Percentiles rank a stretch among this genome's conserved stretches.
phyloP scores from a whole-genome alignment of 2,888 invertebrate species.

The Timema cristinae region DNA sequence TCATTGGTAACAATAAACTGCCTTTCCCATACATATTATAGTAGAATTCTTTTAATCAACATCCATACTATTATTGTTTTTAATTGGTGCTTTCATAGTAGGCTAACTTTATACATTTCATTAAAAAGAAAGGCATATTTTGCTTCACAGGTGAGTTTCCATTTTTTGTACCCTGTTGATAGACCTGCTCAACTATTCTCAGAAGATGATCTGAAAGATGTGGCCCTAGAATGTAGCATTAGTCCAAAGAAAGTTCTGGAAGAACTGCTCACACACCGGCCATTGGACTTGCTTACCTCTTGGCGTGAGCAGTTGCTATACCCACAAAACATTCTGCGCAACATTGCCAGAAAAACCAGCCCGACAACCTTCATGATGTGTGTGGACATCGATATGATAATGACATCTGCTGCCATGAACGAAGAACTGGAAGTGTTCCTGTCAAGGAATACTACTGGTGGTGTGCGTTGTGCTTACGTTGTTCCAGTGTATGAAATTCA shows the following conservation, averaged over 20 bases:
- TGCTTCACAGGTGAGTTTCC: constrained; percentile 6
- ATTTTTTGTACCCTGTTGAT: neutral
- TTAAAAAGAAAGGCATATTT: too few species aligned
- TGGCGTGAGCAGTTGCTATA: constrained; percentile 33
- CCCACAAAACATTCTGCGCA: constrained; percentile 44
- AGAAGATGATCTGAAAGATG: too few species aligned
- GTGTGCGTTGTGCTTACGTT: constrained; percentile 41
- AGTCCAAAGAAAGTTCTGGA: neutral
- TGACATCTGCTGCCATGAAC: constrained; percentile 37
- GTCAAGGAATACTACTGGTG: neutral
- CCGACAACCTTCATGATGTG: constrained; percentile 39
- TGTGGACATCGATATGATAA: constrained; percentile 44
- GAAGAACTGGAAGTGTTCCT: constrained; percentile 34
- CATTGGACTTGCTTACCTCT: neutral
- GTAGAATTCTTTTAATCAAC: too few species aligned
- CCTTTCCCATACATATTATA: too few species aligned
- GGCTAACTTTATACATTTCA: too few species aligned
- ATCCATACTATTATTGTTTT: too few species aligned
- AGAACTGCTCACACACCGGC: neutral
- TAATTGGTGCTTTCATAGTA: too few species aligned
- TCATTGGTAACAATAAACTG: too few species aligned
- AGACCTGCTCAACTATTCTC: neutral
- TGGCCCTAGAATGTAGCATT: neutral
- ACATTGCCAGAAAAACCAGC: constrained; percentile 42
- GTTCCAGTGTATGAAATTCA: constrained; percentile 44